Evolutionary conservation across 2,113 vertebrate species (phyloP).

Genomic region (Poeciliopsis prolifica): DNA sequence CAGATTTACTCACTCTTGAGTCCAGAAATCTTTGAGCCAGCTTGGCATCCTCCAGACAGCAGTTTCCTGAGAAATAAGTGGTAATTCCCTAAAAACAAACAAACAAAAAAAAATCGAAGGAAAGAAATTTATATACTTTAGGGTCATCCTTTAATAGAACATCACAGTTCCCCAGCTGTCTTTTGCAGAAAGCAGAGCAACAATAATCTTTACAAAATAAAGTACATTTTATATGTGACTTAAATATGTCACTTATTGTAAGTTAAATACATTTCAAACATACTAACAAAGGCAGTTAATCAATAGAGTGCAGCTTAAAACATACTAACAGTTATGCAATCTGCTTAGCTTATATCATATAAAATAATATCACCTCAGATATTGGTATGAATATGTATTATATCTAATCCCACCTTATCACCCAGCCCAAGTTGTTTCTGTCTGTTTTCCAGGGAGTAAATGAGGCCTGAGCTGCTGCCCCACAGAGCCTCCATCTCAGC

Average conservation of each 20-base stretch:
- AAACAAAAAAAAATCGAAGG: background rate
- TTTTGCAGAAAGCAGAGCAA: background rate
- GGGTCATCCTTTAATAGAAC: background rate
- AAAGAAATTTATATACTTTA: background rate
- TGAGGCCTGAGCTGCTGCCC: slow-evolving; percentile 80
- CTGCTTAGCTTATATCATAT: background rate
- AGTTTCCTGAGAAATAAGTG: slow-evolving; percentile 91
- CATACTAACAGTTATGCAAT: slow-evolving; percentile 13
- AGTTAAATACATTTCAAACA: background rate
- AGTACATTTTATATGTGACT: no score
- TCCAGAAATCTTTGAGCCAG: slow-evolving; percentile 89
- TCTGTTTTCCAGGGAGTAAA: slow-evolving; percentile 86
- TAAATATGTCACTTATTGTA: no score
- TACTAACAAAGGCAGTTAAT: background rate
- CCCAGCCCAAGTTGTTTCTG: slow-evolving; percentile 89
- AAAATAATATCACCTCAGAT: background rate
- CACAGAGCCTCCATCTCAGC: slow-evolving; percentile 82
- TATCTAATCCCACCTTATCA: slow-evolving; percentile 77
- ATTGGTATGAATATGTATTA: background rate
- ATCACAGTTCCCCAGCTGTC: background rate
- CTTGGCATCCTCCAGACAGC: slow-evolving; percentile 88
- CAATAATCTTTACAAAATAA: background rate
- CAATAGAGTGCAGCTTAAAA: background rate
- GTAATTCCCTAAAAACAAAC: slow-evolving; percentile 82
- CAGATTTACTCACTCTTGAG: slow-evolving; percentile 80